Conservation (phyloP, 2,113 vertebrate species). For the Neogobius melanostomus region DNA sequence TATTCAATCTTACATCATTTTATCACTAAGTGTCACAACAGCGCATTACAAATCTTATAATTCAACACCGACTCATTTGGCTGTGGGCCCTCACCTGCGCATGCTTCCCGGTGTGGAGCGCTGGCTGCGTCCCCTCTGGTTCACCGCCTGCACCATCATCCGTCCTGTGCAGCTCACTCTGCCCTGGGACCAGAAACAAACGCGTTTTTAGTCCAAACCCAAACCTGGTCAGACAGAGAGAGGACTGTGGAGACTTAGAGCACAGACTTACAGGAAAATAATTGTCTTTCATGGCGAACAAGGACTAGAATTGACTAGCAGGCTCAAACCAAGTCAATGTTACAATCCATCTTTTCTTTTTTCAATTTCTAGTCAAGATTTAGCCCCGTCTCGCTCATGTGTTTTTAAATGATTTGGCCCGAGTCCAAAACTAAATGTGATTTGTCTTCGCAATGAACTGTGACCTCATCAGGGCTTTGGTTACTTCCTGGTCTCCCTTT, state of each 20-base stretch:
- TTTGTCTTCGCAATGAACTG: constrained; percentile 34
- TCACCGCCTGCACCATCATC: constrained; percentile 98
- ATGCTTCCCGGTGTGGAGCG: constrained; percentile 86
- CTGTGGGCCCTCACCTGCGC: constrained; percentile 83
- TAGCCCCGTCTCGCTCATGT: not conserved
- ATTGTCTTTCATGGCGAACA: not conserved
- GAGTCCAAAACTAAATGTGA: constrained; percentile 38
- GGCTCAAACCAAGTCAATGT: too few species aligned
- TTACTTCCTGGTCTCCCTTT: constrained; percentile 53
- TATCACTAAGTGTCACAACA: too few species aligned
- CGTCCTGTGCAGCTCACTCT: constrained; percentile 92
- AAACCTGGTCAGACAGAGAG: constrained; percentile 9
- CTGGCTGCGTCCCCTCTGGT: constrained; percentile 92
- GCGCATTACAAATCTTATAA: not conserved
- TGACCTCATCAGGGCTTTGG: constrained; percentile 32
- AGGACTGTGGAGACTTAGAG: too few species aligned
- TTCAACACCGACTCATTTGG: not conserved
- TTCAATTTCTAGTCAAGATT: not conserved
- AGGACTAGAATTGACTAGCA: too few species aligned
- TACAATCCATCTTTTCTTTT: too few species aligned
- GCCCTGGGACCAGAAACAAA: constrained; percentile 76
- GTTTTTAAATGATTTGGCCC: not conserved
- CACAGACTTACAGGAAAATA: not conserved
- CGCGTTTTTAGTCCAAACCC: constrained; percentile 32
- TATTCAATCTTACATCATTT: too few species aligned